These are phyloP conservation scores for Hypolimnas misippus DNA, from an alignment of 2,888 invertebrate genomes.

Conservation along the genomic window DNA sequence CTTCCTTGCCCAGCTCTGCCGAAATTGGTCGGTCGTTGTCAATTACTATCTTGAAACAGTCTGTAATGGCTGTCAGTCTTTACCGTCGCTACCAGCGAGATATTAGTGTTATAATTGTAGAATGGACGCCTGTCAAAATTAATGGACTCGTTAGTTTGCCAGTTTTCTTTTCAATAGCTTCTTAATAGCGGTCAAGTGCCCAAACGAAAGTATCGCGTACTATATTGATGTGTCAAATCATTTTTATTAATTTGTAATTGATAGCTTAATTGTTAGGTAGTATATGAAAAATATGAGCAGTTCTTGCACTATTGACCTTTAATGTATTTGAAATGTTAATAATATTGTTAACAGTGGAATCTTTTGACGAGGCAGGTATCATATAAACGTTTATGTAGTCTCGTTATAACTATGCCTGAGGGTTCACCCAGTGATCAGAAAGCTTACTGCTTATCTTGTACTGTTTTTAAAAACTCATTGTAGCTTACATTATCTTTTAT, in stretches of 20 bases:
- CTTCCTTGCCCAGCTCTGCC: slow-evolving; percentile 34
- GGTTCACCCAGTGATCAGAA: neutral
- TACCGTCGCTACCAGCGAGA: slow-evolving; percentile 42
- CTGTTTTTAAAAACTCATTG: no score
- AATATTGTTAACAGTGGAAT: neutral
- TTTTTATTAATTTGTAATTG: slow-evolving; percentile 42
- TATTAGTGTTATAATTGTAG: slow-evolving; percentile 42
- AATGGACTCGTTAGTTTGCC: slow-evolving; percentile 47
- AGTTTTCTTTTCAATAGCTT: slow-evolving; percentile 40
- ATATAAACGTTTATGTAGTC: neutral
- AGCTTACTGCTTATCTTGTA: neutral
- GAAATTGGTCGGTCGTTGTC: slow-evolving; percentile 45
- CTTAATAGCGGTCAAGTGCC: slow-evolving; percentile 37
- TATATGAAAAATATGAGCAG: slow-evolving; percentile 5
- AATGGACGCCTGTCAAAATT: slow-evolving; percentile 48
- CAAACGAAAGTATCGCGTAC: slow-evolving; percentile 31
- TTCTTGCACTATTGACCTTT: slow-evolving; percentile 13
- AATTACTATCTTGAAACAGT: slow-evolving; percentile 45
- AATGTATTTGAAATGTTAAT: neutral
- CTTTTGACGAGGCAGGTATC: neutral
- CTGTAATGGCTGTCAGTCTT: slow-evolving; percentile 44
- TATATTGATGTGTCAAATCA: slow-evolving; percentile 38
- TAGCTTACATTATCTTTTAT: no score
- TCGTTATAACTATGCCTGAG: neutral
- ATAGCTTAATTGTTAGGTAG: slow-evolving; percentile 26